Base-by-base conservation (phyloP, 2,888 invertebrate species). In the Lasioglossum vierecki region DNA sequence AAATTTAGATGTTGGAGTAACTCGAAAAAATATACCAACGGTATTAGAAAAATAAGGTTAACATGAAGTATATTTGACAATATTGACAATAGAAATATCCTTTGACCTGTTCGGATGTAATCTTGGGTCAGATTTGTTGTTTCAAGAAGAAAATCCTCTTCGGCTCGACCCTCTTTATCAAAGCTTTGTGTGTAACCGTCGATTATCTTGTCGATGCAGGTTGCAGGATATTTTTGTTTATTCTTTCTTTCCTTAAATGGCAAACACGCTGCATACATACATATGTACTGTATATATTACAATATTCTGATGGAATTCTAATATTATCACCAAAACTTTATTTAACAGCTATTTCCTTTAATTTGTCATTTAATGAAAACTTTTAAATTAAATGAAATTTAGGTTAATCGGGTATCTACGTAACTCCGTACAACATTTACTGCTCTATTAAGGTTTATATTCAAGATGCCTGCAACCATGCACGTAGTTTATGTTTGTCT, bases 91-190 rank as follows among this genome's bases (percentile, higher is more conserved):
- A 44, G 63, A 63, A 71, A 63, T 30, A 71, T 46, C 57, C 39
- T n/a, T 80, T 46, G 63, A 70, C 22, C 68, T 79, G 72, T 66
- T 44, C 46, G 68, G 35, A 78, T 44, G 71, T 80, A 78, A 84
- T 72, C 68, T 84, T 60, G 30, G 41, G 49, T 68, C 41, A 72
- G 66, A 22, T 73, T 85, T 80, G 72, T 84, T 84, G 76, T 78
- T 76, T 15, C 15, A 41, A 49, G 57, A 63, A 39, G 74, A 79
- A 85, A 85, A 74, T 77, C 72, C 57, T 46, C 35, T 18, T 46
- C 35, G 41, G 79, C 70, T 66, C 73, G 70, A 46, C 49, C 66
- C 82, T 73, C 66, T 70, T 84, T 79, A 81, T 68, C 74, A 41
- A 74, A 39, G n/a, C 71, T 78, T 79, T 85, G 70, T 81, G 53